These are phyloP conservation scores for mouse (Mus musculus) DNA, from an alignment of 2,113 vertebrate species.

Conservation along the genomic window GRCm39 chr1:187044001-187044500, in stretches of 20 bases:
- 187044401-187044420: background rate
- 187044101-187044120: background rate
- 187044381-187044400: no score
- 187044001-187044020: no score
- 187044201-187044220: background rate
- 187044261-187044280: background rate
- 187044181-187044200: background rate
- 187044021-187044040: background rate
- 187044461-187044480: background rate
- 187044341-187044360: background rate
- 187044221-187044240: no score
- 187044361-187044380: background rate
- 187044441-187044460: background rate
- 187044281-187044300: background rate
- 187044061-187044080: background rate
- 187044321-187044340: background rate
- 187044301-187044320: background rate
- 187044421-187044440: background rate
- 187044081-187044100: background rate
- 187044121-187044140: background rate
- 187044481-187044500: background rate
- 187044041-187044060: background rate
- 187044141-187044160: background rate
- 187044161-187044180: background rate
- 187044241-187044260: background rate